These are phyloP conservation scores for Diorhabda sublineata DNA, from an alignment of 1,140 invertebrate genomes.

Conservation along the genomic window DNA sequence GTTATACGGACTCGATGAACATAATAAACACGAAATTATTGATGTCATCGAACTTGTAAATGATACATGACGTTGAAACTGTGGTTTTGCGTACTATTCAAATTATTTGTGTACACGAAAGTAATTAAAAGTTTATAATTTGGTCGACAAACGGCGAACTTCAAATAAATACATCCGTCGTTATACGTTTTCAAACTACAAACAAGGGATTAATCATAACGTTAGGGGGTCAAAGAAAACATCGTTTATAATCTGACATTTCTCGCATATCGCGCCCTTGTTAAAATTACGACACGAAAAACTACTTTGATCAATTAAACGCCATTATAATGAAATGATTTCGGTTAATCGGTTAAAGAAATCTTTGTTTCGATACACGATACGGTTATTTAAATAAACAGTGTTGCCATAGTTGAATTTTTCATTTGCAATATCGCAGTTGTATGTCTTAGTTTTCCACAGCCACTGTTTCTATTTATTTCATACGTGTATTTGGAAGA, in stretches of 20 bases:
- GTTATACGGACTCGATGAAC: too few species aligned
- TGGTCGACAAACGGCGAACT: too few species aligned
- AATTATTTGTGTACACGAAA: too few species aligned
- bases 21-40: too few species aligned
- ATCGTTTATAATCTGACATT: constrained; percentile 5
- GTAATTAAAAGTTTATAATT: too few species aligned
- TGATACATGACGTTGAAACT: too few species aligned
- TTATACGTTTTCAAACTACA: neutral
- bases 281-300: constrained; percentile 30
- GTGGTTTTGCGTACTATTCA: too few species aligned
- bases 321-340: constrained; percentile 35
- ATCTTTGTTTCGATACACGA: constrained; percentile 30
- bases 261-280: constrained; percentile 20
- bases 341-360: constrained; percentile 22
- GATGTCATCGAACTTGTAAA: too few species aligned
- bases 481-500: constrained; percentile 13
- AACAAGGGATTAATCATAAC: neutral
- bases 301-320: constrained; percentile 34
- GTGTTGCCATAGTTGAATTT: neutral
- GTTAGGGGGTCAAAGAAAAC: neutral
- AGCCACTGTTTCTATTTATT: neutral
- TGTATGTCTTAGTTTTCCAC: neutral
- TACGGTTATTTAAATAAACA: constrained; percentile 23
- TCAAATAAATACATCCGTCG: neutral
- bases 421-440: too few species aligned